Percentiles rank a stretch among this genome's conserved stretches.
Evolutionary conservation across 2,113 vertebrate genomes (phyloP).

Genomic region (Bungarus multicinctus): DNA sequence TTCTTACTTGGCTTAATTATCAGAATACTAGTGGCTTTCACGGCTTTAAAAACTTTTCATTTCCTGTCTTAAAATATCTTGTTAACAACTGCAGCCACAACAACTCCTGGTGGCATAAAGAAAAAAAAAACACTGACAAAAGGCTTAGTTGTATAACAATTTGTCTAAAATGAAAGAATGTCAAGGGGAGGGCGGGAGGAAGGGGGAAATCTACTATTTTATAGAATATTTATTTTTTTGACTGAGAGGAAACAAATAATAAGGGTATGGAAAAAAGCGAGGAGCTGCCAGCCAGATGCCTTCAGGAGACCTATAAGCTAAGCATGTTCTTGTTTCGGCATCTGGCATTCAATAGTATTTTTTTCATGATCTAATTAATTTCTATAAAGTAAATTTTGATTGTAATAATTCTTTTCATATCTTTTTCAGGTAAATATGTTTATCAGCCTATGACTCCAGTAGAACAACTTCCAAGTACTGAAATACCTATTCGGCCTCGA

Average conservation of each 20-base stretch:
- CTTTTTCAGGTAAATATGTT: conserved; percentile 87
- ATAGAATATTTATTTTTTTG: background rate
- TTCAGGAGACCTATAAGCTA: background rate
- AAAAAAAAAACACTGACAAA: background rate
- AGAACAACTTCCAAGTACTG: conserved; percentile 90
- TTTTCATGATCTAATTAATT: background rate
- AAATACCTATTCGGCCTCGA: conserved; percentile 77
- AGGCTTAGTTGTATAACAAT: background rate
- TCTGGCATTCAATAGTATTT: background rate
- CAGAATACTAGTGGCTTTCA: conserved; percentile 37
- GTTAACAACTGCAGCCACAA: background rate
- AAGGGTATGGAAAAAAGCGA: background rate
- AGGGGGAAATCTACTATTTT: background rate
- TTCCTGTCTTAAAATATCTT: conserved; percentile 37
- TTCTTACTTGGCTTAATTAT: conserved; percentile 52
- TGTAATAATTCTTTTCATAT: conserved; percentile 5
- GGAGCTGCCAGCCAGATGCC: background rate
- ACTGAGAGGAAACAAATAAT: background rate
- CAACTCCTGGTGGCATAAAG: background rate
- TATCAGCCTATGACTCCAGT: conserved; percentile 98
- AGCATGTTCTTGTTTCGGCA: background rate
- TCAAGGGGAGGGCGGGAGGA: background rate
- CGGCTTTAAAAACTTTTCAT: conserved; percentile 31
- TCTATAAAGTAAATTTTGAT: background rate
- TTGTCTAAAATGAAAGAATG: background rate